Base-by-base conservation (phyloP, 2,113 vertebrate species). In the Oplegnathus fasciatus region DNA sequence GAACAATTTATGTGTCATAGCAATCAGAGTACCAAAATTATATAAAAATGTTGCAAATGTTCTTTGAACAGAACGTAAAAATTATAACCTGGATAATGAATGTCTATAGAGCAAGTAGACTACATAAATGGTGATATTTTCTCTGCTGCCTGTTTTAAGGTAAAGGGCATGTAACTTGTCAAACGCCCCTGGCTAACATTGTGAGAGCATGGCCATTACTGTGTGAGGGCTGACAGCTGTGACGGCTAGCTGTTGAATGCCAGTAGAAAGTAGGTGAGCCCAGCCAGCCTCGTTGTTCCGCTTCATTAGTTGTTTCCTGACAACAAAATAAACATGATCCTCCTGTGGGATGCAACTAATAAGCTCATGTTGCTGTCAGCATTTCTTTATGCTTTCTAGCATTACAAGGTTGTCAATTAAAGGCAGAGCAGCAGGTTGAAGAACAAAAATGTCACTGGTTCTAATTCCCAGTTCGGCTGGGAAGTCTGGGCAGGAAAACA, bases 361-460 rank as follows among this genome's bases (percentile, higher is more conserved):
- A 83, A 83, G 75, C 61, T 67, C 22, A 6, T 64, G 61, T 72
- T 67, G 50, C 72, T 81, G 71, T 48, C 67, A 71, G 78, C 54
- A 10, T 60, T 73, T 82, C 79, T 67, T 61, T 68, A 52, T 3
- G n/a, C 42, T 52, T 67, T 72, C 67, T 34, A 67, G 84, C 73
- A 77, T 86, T 73, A 73, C 73, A 72, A 42, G 72, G 66, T 60
- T 81, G 73, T 77, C 65, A 86, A 65, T 66, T 75, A 37, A 52
- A 78, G 54, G 34, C 26, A 61, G 50, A 78, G 58, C 65, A 75
- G 78, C 64, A 66, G 66, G 32, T 48, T 81, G 69, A 60, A 50
- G 11, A 30, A 68, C 55, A 68, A 48, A 68, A 85, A 61, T 73
- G 26, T 55, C 44, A 54, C 42, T 6, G 26, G 20, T 58, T 42